A percentile compares a stretch with the other conserved stretches of the same genome.
Evolutionary conservation across 1,140 invertebrate genomes (phyloP).

Genomic region (Magallana ariakensis): DNA sequence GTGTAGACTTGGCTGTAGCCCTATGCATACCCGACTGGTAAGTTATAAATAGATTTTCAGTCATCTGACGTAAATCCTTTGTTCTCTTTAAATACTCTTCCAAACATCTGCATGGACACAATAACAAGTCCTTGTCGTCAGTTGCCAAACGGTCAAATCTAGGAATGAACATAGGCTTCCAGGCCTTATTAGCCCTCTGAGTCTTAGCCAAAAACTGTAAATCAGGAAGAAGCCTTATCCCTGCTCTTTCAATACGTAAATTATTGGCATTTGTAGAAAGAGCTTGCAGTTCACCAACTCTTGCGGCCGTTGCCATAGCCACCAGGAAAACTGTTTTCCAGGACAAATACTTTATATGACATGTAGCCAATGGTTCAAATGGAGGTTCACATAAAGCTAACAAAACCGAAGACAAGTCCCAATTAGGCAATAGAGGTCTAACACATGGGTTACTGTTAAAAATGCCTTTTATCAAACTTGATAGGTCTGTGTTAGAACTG

Average conservation of each 20-base stretch:
- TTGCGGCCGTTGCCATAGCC: neutral
- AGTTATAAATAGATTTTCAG: neutral
- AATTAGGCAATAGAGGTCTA: conserved; percentile 37
- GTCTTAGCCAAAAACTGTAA: conserved; percentile 14
- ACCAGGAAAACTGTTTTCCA: conserved; percentile 33
- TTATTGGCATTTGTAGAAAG: neutral
- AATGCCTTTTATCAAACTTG: conserved; percentile 30
- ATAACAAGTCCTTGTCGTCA: neutral
- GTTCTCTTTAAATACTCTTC: neutral
- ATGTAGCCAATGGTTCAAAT: conserved; percentile 44
- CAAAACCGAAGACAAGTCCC: conserved; percentile 48
- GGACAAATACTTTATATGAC: neutral
- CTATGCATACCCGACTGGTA: neutral
- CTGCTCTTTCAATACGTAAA: conserved; percentile 1
- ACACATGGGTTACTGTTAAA: conserved; percentile 14
- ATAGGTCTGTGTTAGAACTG: conserved; percentile 10
- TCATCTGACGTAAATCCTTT: neutral
- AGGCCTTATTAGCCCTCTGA: neutral
- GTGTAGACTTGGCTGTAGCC: neutral
- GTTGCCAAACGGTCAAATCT: neutral
- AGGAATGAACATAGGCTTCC: neutral
- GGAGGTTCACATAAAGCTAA: conserved; percentile 42
- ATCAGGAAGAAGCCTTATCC: neutral
- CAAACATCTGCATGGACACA: neutral
- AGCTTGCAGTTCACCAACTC: conserved; percentile 10